Evolutionary conservation across 2,797 vertebrate genomes (phyloP).

Genomic region (Alosa sapidissima): DNA sequence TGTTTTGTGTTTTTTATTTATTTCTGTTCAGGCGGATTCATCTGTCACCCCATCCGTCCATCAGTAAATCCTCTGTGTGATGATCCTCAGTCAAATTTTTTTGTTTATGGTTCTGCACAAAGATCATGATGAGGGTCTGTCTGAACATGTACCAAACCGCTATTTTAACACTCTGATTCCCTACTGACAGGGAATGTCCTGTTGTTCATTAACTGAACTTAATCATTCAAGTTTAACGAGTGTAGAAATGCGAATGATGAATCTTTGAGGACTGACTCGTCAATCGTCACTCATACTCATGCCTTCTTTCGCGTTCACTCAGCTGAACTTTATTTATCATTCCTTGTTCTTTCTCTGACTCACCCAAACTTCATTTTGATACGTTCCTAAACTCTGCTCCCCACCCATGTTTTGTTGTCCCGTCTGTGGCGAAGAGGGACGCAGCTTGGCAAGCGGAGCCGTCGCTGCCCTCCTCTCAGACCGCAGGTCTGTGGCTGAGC

Average conservation of each 20-base stretch:
- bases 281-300: not conserved
- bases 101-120: not conserved
- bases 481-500: not conserved
- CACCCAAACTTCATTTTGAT: not conserved
- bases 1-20: slow-evolving; percentile 15
- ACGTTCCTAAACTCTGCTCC: not conserved
- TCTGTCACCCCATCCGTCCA: not conserved
- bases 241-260: not conserved
- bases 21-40: not conserved
- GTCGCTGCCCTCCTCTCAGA: not conserved
- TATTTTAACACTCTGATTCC: not conserved
- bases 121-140: not conserved
- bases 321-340: not conserved
- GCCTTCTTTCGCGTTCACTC: not conserved
- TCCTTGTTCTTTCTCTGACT: not conserved
- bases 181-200: not conserved
- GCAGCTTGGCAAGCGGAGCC: not conserved
- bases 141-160: not conserved
- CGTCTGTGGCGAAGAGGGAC: not conserved
- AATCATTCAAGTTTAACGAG: slow-evolving; percentile 7
- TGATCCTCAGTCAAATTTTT: not conserved
- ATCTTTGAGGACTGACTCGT: not conserved
- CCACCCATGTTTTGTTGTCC: not conserved
- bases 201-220: slow-evolving; percentile 8
- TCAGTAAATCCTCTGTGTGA: too few relatives aligned